Evolutionary conservation across 2,888 invertebrate genomes (phyloP).

Genomic region (Oxytorus armatus): DNA sequence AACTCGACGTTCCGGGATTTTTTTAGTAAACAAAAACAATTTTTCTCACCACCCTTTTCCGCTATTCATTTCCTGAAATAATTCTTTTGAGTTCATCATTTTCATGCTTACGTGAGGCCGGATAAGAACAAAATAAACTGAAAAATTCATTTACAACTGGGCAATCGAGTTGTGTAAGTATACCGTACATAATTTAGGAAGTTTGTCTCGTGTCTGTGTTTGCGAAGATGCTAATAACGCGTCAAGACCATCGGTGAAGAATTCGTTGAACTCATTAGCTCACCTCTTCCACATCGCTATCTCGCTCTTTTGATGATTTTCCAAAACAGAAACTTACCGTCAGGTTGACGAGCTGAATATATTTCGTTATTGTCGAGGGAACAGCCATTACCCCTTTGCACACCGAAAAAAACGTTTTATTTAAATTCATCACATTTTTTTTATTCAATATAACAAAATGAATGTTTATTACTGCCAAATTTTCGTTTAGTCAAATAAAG

Average conservation of each 20-base stretch:
- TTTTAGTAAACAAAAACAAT: too few species aligned
- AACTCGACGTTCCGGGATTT: too few species aligned
- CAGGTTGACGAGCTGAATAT: too few species aligned
- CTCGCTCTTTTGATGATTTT: not conserved
- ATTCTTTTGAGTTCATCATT: not conserved
- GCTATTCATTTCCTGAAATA: not conserved
- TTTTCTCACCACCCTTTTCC: too few species aligned
- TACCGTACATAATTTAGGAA: slow-evolving; percentile 6
- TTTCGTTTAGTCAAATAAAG: too few species aligned
- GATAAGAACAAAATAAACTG: slow-evolving; percentile 1
- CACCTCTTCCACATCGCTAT: slow-evolving; percentile 14
- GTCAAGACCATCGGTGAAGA: slow-evolving; percentile 34
- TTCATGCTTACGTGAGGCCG: not conserved
- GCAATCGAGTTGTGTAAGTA: slow-evolving; percentile 25
- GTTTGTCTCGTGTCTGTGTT: not conserved
- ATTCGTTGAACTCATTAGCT: slow-evolving; percentile 56
- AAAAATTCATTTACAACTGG: slow-evolving; percentile 55
- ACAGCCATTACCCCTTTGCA: too few species aligned
- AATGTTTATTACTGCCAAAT: too few species aligned
- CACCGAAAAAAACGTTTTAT: too few species aligned
- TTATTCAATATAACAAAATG: too few species aligned
- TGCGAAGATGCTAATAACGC: slow-evolving; percentile 41
- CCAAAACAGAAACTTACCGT: too few species aligned
- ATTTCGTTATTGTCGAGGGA: too few species aligned
- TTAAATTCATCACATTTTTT: too few species aligned